Base-by-base conservation (phyloP, 1,140 invertebrate genomes). In the Trichonephila clavipes region DNA sequence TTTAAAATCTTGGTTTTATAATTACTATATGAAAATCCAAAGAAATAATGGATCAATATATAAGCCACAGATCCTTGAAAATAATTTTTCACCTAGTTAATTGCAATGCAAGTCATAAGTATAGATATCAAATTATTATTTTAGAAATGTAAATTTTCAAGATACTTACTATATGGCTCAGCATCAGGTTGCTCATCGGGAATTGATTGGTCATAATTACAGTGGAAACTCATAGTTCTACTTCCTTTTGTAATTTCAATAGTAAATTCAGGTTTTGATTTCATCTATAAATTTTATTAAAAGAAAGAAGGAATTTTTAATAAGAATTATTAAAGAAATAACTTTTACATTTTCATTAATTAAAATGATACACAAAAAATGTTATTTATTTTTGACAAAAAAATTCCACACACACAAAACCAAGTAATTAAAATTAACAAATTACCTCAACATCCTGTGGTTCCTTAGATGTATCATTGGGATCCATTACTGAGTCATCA, bases 191-290 rank as follows among this genome's bases (percentile, higher is more conserved):
- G 96, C 21, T 96, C 96, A 6, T 97, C 96, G 87, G 96, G 96
- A 16, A 96, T 96, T 51, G 97, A 97, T 51, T 96, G 96, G 81
- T 98, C 96, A 95, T 97, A 99, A 0, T 97, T 98, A 96, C 98
- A 99, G 4, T 97, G 97, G 94, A 99, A 98, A 64, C 97, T 97
- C 8, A 99, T 95, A 1, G 97, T 98, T 51, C 97, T 97, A 64
- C 97, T 97, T 34, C 94, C 94, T 92, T 97, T 97, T 0, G 97
- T 95, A 19, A 99, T 96, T 95, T 98, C 97, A 86, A 99, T 96
- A 95, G 98, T 97, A 95, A 99, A 99, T 94, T 97, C 97, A 0
- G 98, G 98, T 96, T 97, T 98, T 83, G 98, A 98, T 85, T 97
- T 97, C 97, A 99, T 97, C 95, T 98, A 87, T 28, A 89, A 86